These are phyloP conservation scores for Antidorcas marsupialis DNA, from an alignment of 2,113 vertebrate genomes.

Conservation along the genomic window DNA sequence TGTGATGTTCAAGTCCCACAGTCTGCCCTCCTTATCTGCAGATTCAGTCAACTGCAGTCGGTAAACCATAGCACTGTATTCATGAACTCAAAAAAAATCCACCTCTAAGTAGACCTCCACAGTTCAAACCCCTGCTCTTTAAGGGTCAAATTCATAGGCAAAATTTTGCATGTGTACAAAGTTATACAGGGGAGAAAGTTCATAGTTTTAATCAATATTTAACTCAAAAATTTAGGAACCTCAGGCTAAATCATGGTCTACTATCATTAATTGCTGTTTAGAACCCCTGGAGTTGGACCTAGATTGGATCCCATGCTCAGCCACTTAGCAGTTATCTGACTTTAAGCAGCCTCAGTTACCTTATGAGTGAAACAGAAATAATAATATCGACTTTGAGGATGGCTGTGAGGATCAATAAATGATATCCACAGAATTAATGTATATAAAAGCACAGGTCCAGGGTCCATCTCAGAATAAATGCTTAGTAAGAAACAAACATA, in stretches of 20 bases:
- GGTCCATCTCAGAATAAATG: background rate
- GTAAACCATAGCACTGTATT: background rate
- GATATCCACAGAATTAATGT: background rate
- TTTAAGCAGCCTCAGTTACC: background rate
- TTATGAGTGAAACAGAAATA: background rate
- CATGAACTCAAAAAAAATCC: background rate
- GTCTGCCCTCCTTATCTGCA: background rate
- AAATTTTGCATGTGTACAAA: background rate
- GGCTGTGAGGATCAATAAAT: background rate
- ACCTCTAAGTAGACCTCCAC: background rate
- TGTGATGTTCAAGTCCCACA: background rate
- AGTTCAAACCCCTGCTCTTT: background rate
- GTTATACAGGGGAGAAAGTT: background rate
- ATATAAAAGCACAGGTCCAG: background rate
- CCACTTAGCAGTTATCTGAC: background rate
- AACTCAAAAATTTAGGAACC: constrained; percentile 24
- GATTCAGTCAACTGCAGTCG: too few species aligned
- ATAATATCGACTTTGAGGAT: background rate
- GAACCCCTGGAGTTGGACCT: background rate
- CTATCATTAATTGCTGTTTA: background rate
- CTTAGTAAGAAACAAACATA: constrained; percentile 5
- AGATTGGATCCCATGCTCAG: background rate
- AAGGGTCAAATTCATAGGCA: background rate
- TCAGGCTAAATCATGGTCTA: constrained; percentile 22
- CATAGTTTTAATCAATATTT: constrained; percentile 8